Conservation (phyloP, 2,888 invertebrate species). For the Epinotia ramella region DNA sequence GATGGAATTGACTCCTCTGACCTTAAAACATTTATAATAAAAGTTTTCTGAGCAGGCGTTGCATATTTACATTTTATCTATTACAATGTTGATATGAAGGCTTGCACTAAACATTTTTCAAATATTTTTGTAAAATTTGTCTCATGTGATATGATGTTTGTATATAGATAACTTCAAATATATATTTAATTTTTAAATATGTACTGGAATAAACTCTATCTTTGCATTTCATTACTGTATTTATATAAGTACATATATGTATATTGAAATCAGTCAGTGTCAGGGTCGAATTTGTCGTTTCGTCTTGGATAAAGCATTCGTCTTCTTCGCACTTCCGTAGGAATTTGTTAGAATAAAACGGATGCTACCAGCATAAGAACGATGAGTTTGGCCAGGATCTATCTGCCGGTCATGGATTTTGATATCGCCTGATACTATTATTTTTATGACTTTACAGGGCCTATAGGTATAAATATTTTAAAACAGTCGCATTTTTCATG, state of each 20-base stretch:
- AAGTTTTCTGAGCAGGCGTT: constrained; percentile 43
- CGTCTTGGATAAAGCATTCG: background rate
- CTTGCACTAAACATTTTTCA: constrained; percentile 42
- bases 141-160: constrained; percentile 46
- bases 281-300: constrained; percentile 1
- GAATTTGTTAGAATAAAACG: background rate
- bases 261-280: background rate
- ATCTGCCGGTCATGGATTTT: background rate
- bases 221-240: constrained; percentile 32
- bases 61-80: constrained; percentile 45
- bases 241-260: constrained; percentile 8
- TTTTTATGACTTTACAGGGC: constrained; percentile 27
- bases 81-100: constrained; percentile 35
- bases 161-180: constrained; percentile 40
- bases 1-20: background rate
- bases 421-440: background rate
- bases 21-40: constrained; percentile 17
- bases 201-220: constrained; percentile 30
- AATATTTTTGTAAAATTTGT: constrained; percentile 46
- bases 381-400: background rate
- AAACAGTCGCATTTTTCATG: constrained; percentile 12
- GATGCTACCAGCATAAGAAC: background rate
- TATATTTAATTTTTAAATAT: constrained; percentile 40
- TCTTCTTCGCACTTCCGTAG: background rate
- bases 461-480: constrained; percentile 34